Evolutionary conservation across 2,113 vertebrate genomes (phyloP).

Genomic region (Thinocorus orbignyianus): DNA sequence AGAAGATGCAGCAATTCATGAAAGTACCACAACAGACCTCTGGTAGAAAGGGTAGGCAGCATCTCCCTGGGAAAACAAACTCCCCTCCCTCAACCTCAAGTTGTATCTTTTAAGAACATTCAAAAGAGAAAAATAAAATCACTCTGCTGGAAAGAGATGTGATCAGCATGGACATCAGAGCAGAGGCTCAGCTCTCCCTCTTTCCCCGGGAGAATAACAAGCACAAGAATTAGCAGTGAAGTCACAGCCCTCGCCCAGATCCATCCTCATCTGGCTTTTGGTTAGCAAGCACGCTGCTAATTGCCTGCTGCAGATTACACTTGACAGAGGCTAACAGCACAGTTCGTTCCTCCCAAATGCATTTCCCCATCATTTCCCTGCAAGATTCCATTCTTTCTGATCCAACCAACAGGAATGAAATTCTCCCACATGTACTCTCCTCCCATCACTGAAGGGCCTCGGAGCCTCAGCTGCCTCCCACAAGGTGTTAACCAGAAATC

Average conservation of each 20-base stretch:
- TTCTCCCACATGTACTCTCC: accelerated
- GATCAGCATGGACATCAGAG: background rate
- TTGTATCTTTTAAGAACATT: background rate
- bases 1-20: background rate
- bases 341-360: background rate
- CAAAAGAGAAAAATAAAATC: background rate
- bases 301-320: background rate
- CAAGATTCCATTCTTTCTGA: background rate
- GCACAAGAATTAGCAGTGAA: background rate
- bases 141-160: background rate
- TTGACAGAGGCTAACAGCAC: background rate
- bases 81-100: background rate
- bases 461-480: background rate
- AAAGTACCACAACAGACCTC: background rate
- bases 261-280: background rate
- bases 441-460: background rate
- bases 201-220: background rate
- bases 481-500: background rate
- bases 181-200: background rate
- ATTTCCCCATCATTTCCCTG: background rate
- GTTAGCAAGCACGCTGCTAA: background rate
- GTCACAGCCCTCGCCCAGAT: background rate
- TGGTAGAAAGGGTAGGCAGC: background rate
- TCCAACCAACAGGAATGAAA: background rate
- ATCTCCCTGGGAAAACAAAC: background rate